Percentiles rank a stretch among this genome's conserved stretches.
Conservation (phyloP, 2,888 invertebrate species). For the Pharmacophagus antenor region DNA sequence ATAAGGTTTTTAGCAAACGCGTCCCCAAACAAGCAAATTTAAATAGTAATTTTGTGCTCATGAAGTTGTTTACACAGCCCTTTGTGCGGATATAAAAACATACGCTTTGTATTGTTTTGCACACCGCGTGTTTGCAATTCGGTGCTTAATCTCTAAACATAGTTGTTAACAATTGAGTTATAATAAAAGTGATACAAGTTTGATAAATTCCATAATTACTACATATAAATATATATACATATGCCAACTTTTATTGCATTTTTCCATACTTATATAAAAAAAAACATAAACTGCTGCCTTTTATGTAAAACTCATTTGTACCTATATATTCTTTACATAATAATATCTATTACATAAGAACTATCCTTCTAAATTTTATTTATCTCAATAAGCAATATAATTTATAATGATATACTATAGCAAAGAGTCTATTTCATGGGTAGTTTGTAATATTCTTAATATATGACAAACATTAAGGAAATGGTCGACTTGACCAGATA, state of each 20-base stretch:
- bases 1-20: slow-evolving; percentile 3
- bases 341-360: too few relatives aligned
- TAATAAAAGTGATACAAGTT: not conserved
- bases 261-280: not conserved
- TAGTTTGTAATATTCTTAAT: too few relatives aligned
- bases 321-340: too few relatives aligned
- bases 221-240: not conserved
- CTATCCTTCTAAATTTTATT: too few relatives aligned
- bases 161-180: not conserved
- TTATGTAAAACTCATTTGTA: too few relatives aligned
- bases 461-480: too few relatives aligned
- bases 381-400: too few relatives aligned
- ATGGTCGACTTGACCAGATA: too few relatives aligned
- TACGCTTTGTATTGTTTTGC: slow-evolving; percentile 5
- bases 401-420: too few relatives aligned
- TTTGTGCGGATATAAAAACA: slow-evolving; percentile 13
- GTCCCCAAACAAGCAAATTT: slow-evolving; percentile 15
- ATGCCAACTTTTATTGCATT: not conserved
- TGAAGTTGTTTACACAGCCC: slow-evolving; percentile 7
- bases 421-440: too few relatives aligned
- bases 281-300: not conserved
- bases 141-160: not conserved
- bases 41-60: slow-evolving; percentile 35
- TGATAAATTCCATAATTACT: not conserved
- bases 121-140: not conserved